Evolutionary conservation across 2,113 vertebrate genomes (phyloP), one percentile per base, ranked within the genome.

Genomic region (Struthio camelus): DNA sequence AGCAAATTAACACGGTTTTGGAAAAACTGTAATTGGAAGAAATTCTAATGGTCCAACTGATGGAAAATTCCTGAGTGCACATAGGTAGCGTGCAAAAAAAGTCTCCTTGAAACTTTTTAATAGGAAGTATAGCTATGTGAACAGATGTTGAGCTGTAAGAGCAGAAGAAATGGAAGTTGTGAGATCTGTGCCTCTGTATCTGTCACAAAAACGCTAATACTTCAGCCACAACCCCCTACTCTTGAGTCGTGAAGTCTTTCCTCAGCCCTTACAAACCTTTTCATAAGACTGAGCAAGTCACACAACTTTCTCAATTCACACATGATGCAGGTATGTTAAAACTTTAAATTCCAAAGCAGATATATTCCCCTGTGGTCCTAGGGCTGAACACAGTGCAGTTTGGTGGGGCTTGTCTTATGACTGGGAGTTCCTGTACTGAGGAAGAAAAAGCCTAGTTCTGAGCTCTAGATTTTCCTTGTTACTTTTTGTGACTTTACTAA

Each of bases 201-300:
- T n/a, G 50, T 46, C 78, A 65, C 56, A 81, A 25, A 69, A 56
- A 42, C 51, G 79, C 8, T 50, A 32, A 67, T 59, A 8, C 16
- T 59, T 80, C 32, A 81, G 25, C 38, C 9, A 30, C 18, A 15
- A 18, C 3, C 7, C 4, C 10, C 10, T 32, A 28, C 28, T 48
- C 75, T 80, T 54, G 46, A 48, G 58, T 65, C 6, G 32, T 58
- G 53, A 59, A 40, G 25, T 48, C 28, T 4, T 80, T 82, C 70
- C 19, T 66, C 9, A 69, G 13, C 1, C 1, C 0, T 28, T 50
- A 46, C 18, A n/a, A 79, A 69, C 58, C 27, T 5, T 10, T 2
- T 36, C 15, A 4, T 61, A 64, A 58, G n/a, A 66, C 62, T 56
- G 16, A 25, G 32, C n/a, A 80, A 27, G 70, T 65, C 42, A 56